Conservation (phyloP, 2,888 invertebrate species). For the Ganaspis brasiliensis region DNA sequence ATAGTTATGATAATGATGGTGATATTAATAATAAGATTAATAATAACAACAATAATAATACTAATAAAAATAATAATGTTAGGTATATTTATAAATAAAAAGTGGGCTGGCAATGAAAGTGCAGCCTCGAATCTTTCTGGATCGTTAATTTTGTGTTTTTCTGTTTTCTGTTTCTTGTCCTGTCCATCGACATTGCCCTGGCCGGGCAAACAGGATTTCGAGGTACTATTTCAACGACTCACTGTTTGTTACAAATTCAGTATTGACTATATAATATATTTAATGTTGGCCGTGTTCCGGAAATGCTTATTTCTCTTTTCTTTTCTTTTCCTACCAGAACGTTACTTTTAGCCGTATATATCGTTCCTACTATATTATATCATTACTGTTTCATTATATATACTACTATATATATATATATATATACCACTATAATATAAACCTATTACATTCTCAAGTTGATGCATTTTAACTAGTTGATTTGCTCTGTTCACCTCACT, state of each 20-base stretch:
- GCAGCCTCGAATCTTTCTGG: slow-evolving; percentile 57
- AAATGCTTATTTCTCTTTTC: slow-evolving; percentile 70
- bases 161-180: slow-evolving; percentile 88
- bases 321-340: slow-evolving; percentile 44
- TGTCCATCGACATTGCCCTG: slow-evolving; percentile 85
- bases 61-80: not conserved
- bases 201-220: slow-evolving; percentile 91
- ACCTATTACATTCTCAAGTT: slow-evolving; percentile 67
- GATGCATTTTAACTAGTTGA: slow-evolving; percentile 74
- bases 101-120: slow-evolving; percentile 34
- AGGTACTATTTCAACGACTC: slow-evolving; percentile 83
- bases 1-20: not conserved
- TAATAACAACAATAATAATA: not conserved
- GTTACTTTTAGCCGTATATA: slow-evolving; percentile 66
- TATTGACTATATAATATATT: slow-evolving; percentile 64
- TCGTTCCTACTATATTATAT: slow-evolving; percentile 55
- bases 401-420: slow-evolving; percentile 48
- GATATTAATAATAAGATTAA: not conserved
- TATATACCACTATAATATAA: slow-evolving; percentile 54
- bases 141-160: slow-evolving; percentile 80
- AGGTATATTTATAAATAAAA: slow-evolving; percentile 11
- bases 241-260: slow-evolving; percentile 55
- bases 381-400: slow-evolving; percentile 50
- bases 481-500: slow-evolving; percentile 76
- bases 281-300: slow-evolving; percentile 79